Evolutionary conservation across 2,113 vertebrate species (phyloP).

Genomic region (Nycticryphes semicollaris): DNA sequence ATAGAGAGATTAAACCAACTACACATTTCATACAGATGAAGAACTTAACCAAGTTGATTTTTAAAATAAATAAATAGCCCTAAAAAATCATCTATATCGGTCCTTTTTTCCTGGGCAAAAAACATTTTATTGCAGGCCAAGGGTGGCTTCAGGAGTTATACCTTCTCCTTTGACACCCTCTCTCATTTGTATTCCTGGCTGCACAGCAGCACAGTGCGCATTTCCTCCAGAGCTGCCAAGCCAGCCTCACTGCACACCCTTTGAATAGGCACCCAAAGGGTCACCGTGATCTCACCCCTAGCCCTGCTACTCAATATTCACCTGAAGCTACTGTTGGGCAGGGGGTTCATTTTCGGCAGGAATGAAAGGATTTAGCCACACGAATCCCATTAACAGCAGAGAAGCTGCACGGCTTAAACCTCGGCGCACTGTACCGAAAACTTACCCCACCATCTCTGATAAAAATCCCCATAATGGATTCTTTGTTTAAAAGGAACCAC

Average conservation of each 20-base stretch:
- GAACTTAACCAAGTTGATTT: background rate
- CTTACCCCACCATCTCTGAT: background rate
- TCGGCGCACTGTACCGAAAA: background rate
- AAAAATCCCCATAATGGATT: constrained; percentile 19
- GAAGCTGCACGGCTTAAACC: background rate
- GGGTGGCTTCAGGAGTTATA: background rate
- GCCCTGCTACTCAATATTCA: background rate
- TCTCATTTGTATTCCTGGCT: background rate
- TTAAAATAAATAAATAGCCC: background rate
- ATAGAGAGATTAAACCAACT: background rate
- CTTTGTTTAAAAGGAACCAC: constrained; percentile 44
- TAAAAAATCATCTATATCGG: background rate
- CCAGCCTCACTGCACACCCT: background rate
- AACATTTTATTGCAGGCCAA: background rate
- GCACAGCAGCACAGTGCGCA: background rate
- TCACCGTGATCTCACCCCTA: background rate
- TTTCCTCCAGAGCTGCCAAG: accelerated
- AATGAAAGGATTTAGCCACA: background rate
- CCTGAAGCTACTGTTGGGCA: background rate
- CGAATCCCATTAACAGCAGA: background rate
- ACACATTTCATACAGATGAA: background rate
- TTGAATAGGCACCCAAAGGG: accelerated
- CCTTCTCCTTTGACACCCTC: background rate
- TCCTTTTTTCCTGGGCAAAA: background rate
- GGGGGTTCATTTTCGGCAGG: background rate